Base-by-base conservation (phyloP, 2,797 vertebrate species). In the Percopsis omiscomaycus region DNA sequence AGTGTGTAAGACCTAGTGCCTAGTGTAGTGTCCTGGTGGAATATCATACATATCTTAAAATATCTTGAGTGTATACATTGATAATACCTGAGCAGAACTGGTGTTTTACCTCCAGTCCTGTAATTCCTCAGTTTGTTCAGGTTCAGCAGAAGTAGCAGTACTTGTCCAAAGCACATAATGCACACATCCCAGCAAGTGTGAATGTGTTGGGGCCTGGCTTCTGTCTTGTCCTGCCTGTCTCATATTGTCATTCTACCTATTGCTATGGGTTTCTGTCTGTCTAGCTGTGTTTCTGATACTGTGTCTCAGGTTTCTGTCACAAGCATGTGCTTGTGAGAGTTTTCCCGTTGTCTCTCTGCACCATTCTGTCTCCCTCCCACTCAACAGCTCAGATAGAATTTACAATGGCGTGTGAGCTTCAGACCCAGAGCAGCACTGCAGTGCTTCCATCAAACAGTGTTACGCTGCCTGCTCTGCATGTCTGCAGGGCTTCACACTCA, bases 341-440 rank as follows among this genome's bases (percentile, higher is more conserved):
- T 51, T 55, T 50, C 52, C 28, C 64, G 28, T 11, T 12, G n/a
- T 30, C 54, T 49, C 55, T 59, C 5, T 44, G 50, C 58, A 66
- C 51, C 65, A 37, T 22, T 4, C 44, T 45, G 22, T n/a, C 61
- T 60, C 15, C 69, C 68, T 71, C 75, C 78, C 75, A 72, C 78
- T 80, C 74, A 50, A 3, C 48, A 68, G 70, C 67, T 54, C 74
- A 68, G 70, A 71, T 56, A 69, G 72, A 74, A 54, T 73, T 65
- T 44, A 45, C 52, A 52, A 71, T 69, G n/a, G 59, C 71, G 32
- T 53, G 29, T 47, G 32, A 57, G 14, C 63, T 11, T 46, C 22
- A 45, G 59, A 69, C 77, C 50, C 14, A 3, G 44, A 64, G 71
- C 74, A 48, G 12, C 48, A 48, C 22, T 22, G 22, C 22, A 22